Base-by-base conservation (phyloP, 1,140 invertebrate species). In the Drosophila asahinai region DNA sequence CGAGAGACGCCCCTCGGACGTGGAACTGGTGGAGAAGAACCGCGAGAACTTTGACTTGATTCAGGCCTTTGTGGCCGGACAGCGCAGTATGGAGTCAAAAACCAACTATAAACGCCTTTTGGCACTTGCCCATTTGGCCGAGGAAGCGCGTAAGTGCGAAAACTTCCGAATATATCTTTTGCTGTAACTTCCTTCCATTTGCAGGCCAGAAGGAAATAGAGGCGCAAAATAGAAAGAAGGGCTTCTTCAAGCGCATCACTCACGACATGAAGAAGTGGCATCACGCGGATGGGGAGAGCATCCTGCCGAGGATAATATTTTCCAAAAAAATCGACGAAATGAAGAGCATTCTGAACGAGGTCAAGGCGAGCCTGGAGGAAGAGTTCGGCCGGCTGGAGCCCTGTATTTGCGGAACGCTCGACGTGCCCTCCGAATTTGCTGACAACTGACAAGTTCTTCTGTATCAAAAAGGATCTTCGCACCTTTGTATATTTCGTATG, bases 401-500 rank as follows among this genome's bases (percentile, higher is more conserved):
- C 9, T 68, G 67, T 12, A 15, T 54, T 38, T 70, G 67, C 11
- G 30, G 38, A n/a, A 22, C 51, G 2, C 8, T 0, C 7, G 15
- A 27, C 0, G 25, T 25, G 19, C 1, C 33, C n/a, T 5, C 9
- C 15, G 5, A 38, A 0, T 22, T 38, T 17, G 2, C 22, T 11
- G 14, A 51, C 9, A 4, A 2, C 14, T 66, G 42, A 51, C 2
- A 14, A 2, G 2, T 14, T 17, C 11, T 25, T 25, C 2, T 15
- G 7, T 33, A 9, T 7, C 9, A 52, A 33, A 66, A 4, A 11
- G 4, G 3, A 14, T 27, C 11, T 36, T 67, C 2, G 12, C 11
- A 52, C 11, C 33, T 67, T 54, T 67, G 15, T 67, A 45, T 55
- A 54, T 45, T 68, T 47, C 38, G 4, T 55, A 22, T 9, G 36